These are phyloP conservation scores for Sebastes goodei DNA, from an alignment of 2,797 vertebrate genomes.

Conservation along the genomic window DNA sequence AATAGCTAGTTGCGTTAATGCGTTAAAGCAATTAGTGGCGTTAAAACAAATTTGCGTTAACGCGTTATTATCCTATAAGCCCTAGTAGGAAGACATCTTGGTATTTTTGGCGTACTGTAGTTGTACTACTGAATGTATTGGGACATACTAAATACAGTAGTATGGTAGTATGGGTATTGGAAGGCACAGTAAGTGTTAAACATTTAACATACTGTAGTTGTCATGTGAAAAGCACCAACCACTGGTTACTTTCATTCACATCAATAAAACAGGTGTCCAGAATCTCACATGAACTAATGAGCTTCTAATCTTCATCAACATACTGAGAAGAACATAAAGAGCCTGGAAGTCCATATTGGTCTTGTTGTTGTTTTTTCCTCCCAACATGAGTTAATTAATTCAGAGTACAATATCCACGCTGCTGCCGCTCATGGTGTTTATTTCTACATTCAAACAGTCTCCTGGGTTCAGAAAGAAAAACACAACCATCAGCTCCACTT, in stretches of 20 bases:
- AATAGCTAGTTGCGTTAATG: no score
- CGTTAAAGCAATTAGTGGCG: no score
- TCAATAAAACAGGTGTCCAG: background rate
- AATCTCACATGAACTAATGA: background rate
- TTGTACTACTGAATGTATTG: no score
- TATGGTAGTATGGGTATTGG: no score
- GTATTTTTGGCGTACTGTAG: no score
- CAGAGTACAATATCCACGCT: background rate
- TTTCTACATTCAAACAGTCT: background rate
- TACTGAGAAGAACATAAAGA: background rate
- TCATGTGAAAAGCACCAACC: background rate
- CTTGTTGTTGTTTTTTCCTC: background rate
- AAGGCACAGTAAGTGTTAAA: background rate
- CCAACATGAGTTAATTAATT: background rate
- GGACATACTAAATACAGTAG: no score
- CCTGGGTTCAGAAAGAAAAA: background rate
- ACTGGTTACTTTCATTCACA: background rate
- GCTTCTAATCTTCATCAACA: background rate
- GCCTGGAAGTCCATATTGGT: background rate
- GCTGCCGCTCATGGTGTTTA: background rate
- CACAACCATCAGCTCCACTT: constrained; percentile 2
- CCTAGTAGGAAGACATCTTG: no score
- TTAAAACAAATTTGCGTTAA: no score
- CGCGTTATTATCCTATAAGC: no score
- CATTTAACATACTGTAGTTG: background rate